A percentile compares a stretch with the other conserved stretches of the same genome.
phyloP scores from a whole-genome alignment of 1,140 invertebrate genomes.

The Trichogramma pretiosum region DNA sequence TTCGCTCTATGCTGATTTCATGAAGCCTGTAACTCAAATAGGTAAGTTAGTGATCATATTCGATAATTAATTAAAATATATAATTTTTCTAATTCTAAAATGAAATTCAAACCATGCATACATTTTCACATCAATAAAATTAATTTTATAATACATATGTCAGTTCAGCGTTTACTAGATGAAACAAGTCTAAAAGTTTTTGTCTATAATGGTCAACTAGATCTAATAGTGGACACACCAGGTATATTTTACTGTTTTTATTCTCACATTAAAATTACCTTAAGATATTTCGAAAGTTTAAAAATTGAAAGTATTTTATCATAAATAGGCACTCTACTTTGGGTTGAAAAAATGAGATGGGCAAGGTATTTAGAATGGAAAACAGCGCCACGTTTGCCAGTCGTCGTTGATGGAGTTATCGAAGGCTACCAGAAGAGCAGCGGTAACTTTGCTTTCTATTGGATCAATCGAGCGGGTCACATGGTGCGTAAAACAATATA shows the following conservation, averaged over 20 bases:
- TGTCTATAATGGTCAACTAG: slow-evolving; percentile 62
- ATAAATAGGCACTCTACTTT: slow-evolving; percentile 46
- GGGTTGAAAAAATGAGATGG: slow-evolving; percentile 65
- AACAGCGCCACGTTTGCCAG: slow-evolving; percentile 42
- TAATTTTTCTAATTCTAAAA: too few relatives aligned
- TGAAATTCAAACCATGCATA: too few relatives aligned
- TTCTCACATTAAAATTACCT: too few relatives aligned
- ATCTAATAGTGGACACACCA: slow-evolving; percentile 63
- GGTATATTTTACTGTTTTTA: too few relatives aligned
- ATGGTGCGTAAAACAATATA: too few relatives aligned
- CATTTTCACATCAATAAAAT: too few relatives aligned
- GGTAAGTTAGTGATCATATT: slow-evolving; percentile 44
- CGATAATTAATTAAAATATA: too few relatives aligned
- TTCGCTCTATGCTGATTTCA: slow-evolving; percentile 62
- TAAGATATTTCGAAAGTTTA: too few relatives aligned
- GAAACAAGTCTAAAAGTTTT: slow-evolving; percentile 57
- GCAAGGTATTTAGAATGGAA: slow-evolving; percentile 47
- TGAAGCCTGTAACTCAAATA: slow-evolving; percentile 69
- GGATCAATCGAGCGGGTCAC: slow-evolving; percentile 63
- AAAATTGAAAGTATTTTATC: too few relatives aligned
- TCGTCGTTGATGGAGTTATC: slow-evolving; percentile 49
- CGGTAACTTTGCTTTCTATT: slow-evolving; percentile 64
- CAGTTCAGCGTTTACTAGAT: slow-evolving; percentile 63
- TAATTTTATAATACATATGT: slow-evolving; percentile 45
- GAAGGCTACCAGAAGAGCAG: slow-evolving; percentile 59